Conservation (phyloP, 2,797 vertebrate genomes). For the Malacoctenus gilli region DNA sequence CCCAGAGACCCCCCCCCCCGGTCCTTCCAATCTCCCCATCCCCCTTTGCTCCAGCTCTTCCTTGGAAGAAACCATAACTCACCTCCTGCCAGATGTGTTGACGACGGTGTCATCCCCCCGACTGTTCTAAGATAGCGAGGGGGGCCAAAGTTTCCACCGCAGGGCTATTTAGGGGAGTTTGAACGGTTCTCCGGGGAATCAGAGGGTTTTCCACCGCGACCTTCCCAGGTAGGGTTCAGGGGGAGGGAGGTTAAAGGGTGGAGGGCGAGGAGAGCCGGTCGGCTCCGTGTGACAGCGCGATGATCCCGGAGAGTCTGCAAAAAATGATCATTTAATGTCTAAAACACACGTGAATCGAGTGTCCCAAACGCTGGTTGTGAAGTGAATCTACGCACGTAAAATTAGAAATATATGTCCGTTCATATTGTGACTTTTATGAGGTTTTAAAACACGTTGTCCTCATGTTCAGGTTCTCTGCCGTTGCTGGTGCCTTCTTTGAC, state of each 20-base stretch:
- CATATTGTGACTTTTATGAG: too few relatives aligned
- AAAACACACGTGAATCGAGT: too few relatives aligned
- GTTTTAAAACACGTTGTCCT: too few relatives aligned
- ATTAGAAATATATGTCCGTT: too few relatives aligned
- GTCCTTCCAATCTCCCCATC: too few relatives aligned
- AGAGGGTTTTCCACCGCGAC: constrained; percentile 54
- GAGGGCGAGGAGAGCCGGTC: constrained; percentile 16
- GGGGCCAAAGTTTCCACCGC: constrained; percentile 54
- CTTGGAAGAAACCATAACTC: constrained; percentile 10
- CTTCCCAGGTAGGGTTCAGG: constrained; percentile 33
- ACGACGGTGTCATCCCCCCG: constrained; percentile 36
- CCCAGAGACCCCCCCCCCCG: too few relatives aligned
- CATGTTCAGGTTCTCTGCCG: constrained; percentile 4
- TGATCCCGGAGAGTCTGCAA: constrained; percentile 5
- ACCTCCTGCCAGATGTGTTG: constrained; percentile 56
- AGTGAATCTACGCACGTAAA: too few relatives aligned
- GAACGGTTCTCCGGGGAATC: constrained; percentile 47
- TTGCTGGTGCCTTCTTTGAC: constrained; percentile 34
- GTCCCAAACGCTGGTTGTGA: too few relatives aligned
- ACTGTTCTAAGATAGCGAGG: constrained; percentile 25
- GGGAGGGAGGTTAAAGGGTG: constrained; percentile 43
- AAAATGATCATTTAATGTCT: background rate
- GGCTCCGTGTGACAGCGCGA: constrained; percentile 7
- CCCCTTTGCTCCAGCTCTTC: constrained; percentile 7
- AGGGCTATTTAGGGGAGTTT: constrained; percentile 66